phyloP scores from a whole-genome alignment of 1,140 invertebrate species.

The Diprion similis region DNA sequence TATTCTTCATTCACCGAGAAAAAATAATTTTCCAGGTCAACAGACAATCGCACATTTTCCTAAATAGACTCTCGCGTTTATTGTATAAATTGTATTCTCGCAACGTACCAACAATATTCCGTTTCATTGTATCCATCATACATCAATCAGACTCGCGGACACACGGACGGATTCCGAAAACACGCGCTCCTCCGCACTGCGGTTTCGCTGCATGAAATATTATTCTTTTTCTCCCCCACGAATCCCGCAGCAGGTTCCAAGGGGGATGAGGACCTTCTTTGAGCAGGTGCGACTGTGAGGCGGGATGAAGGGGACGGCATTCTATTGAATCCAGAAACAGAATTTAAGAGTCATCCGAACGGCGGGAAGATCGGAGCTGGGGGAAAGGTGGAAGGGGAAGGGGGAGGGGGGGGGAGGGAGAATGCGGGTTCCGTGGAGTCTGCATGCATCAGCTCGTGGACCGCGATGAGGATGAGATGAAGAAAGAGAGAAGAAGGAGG shows the following conservation, averaged over 20 bases:
- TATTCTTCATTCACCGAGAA: too few species aligned
- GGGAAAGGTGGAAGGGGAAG: background rate
- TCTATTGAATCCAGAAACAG: background rate
- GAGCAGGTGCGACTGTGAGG: background rate
- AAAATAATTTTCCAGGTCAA: too few species aligned
- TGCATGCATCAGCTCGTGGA: background rate
- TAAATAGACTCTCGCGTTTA: too few species aligned
- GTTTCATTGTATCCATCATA: too few species aligned
- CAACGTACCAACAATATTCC: too few species aligned
- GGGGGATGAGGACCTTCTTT: background rate
- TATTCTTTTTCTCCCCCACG: too few species aligned
- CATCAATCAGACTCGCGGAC: too few species aligned
- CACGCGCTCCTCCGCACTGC: too few species aligned
- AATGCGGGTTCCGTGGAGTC: background rate
- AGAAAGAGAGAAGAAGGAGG: background rate
- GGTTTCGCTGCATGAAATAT: too few species aligned
- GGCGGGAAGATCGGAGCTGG: background rate
- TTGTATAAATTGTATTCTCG: too few species aligned
- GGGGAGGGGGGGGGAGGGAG: background rate
- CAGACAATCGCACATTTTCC: too few species aligned
- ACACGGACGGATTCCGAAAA: too few species aligned
- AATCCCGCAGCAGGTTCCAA: background rate
- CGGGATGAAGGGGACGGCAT: background rate
- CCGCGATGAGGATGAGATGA: background rate
- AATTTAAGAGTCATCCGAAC: background rate